phyloP scores from a whole-genome alignment of 2,797 vertebrate species.

The Aphelocoma californica region DNA sequence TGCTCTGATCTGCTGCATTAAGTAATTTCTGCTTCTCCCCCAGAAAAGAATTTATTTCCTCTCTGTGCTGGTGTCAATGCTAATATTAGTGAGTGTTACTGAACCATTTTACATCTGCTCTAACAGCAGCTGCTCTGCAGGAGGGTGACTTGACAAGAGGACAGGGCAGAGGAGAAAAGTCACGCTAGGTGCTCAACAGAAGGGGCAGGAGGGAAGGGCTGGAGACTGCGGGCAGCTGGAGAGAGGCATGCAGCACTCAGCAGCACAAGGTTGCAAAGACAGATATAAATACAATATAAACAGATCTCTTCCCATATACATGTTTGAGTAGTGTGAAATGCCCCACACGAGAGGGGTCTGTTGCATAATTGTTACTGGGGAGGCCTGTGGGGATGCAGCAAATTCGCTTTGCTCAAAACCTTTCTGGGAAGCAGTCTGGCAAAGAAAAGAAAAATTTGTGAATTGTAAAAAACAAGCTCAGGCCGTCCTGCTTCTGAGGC shows the following conservation, averaged over 20 bases:
- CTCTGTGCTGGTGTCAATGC: conserved; percentile 15
- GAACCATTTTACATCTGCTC: conserved; percentile 51
- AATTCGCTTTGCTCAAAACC: background rate
- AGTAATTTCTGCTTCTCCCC: conserved; percentile 42
- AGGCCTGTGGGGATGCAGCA: background rate
- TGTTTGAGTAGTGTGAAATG: background rate
- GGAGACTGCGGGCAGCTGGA: background rate
- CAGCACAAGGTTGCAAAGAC: background rate
- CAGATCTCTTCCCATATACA: background rate
- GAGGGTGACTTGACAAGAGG: conserved; percentile 28
- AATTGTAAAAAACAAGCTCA: background rate
- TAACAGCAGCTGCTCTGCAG: conserved; percentile 22
- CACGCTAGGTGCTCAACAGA: background rate
- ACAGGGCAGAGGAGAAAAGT: conserved; percentile 42
- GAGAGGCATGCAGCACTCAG: background rate
- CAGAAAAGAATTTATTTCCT: conserved; percentile 55
- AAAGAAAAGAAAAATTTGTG: background rate
- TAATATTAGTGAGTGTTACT: conserved; percentile 10
- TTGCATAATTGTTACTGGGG: background rate
- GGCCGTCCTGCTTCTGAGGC: background rate
- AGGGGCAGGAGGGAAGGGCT: background rate
- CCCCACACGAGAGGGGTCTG: background rate
- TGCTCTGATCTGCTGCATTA: conserved; percentile 41
- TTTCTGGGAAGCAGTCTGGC: background rate
- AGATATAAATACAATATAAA: background rate